phyloP scores from a whole-genome alignment of 2,888 invertebrate genomes.

The Deilephila porcellus region DNA sequence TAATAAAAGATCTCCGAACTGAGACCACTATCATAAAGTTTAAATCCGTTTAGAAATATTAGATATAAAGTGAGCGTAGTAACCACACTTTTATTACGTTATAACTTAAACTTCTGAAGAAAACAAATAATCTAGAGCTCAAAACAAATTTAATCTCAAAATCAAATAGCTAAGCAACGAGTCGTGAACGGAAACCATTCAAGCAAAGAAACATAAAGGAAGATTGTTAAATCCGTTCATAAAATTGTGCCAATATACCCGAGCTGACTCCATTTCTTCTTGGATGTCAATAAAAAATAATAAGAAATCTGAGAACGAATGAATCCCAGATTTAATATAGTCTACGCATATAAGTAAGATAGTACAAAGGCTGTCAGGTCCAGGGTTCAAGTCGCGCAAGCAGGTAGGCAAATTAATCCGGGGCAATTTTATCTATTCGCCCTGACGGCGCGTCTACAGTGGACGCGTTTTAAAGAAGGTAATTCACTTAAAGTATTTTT shows the following conservation, averaged over 20 bases:
- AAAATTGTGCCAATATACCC: conserved; percentile 19
- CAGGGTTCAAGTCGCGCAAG: conserved; percentile 60
- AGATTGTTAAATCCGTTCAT: conserved; percentile 22
- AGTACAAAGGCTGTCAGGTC: conserved; percentile 72
- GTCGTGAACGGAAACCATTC: conserved; percentile 1
- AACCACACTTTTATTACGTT: background rate
- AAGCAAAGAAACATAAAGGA: conserved; percentile 4
- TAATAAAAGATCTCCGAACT: too few species aligned
- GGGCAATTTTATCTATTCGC: conserved; percentile 71
- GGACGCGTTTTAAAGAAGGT: conserved; percentile 34
- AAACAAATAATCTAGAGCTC: background rate
- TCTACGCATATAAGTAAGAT: conserved; percentile 46
- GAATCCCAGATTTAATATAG: conserved; percentile 53
- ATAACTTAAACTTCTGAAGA: background rate
- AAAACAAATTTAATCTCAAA: background rate
- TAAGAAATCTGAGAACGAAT: conserved; percentile 5
- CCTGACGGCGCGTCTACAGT: conserved; percentile 44
- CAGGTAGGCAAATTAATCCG: conserved; percentile 74
- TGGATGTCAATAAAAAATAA: conserved; percentile 17
- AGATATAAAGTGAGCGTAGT: too few species aligned
- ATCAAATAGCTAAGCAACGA: background rate
- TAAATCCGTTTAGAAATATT: too few species aligned
- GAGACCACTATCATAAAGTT: too few species aligned
- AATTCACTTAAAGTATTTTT: background rate
- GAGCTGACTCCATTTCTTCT: conserved; percentile 13